Conservation (phyloP, 2,888 invertebrate species). For the Xylota segnis region DNA sequence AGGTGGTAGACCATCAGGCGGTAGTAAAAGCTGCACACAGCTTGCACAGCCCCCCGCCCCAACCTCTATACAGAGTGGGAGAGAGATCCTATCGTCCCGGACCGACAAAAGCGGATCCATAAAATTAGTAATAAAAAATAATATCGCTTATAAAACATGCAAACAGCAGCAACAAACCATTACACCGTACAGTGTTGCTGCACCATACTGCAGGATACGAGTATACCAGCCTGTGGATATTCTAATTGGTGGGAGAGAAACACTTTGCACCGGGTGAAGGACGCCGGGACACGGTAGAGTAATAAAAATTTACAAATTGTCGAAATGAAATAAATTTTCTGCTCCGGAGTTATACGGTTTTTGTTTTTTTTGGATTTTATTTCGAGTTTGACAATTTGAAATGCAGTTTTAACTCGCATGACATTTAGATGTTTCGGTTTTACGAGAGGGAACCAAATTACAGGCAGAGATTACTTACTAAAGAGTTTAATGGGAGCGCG, state of each 20-base stretch:
- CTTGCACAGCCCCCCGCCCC: too few species aligned
- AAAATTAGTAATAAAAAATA: conserved; percentile 71
- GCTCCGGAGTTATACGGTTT: conserved; percentile 2
- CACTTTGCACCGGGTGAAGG: not conserved
- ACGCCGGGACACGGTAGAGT: conserved; percentile 1
- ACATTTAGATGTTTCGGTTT: conserved; percentile 54
- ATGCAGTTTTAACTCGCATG: conserved; percentile 59
- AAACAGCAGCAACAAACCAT: conserved; percentile 23
- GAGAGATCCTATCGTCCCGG: conserved; percentile 3
- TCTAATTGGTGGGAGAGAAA: conserved; percentile 16
- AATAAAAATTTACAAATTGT: conserved; percentile 67
- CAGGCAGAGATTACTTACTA: conserved; percentile 46
- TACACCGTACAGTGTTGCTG: not conserved
- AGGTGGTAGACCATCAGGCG: conserved; percentile 37
- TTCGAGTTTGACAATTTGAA: conserved; percentile 47
- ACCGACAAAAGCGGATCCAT: conserved; percentile 52
- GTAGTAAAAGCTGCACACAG: conserved; percentile 29
- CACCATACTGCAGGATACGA: not conserved
- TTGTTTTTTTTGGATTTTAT: not conserved
- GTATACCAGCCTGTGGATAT: not conserved
- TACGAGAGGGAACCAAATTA: conserved; percentile 52
- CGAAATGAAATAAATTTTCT: conserved; percentile 58
- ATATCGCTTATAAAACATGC: conserved; percentile 64
- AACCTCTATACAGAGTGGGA: not conserved
- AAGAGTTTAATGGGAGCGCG: conserved; percentile 42